phyloP scores from a whole-genome alignment of 2,888 invertebrate species.

The Leptura quadrifasciata region DNA sequence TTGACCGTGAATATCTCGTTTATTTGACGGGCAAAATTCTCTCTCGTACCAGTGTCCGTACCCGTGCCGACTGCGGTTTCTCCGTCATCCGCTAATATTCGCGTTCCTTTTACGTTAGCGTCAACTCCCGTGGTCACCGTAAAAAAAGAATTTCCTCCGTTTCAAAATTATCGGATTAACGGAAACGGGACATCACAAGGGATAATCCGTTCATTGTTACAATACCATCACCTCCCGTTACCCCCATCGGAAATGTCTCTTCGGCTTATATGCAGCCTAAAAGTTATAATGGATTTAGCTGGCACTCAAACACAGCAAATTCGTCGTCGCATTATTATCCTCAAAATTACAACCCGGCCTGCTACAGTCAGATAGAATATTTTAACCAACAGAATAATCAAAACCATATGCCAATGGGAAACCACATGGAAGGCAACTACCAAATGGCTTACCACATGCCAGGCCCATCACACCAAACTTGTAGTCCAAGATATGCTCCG shows the following conservation, averaged over 20 bases:
- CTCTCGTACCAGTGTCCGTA: constrained; percentile 63
- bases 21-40: too few relatives aligned
- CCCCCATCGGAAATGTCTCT: constrained; percentile 82
- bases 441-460: too few relatives aligned
- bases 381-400: constrained; percentile 64
- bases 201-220: constrained; percentile 83
- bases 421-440: constrained; percentile 68
- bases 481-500: constrained; percentile 64
- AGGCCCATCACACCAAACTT: constrained; percentile 69
- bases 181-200: constrained; percentile 85
- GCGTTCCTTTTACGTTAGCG: constrained; percentile 67
- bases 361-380: constrained; percentile 70
- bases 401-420: constrained; percentile 68
- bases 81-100: constrained; percentile 78
- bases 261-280: constrained; percentile 66
- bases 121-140: constrained; percentile 73
- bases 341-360: constrained; percentile 67
- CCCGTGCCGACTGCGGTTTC: constrained; percentile 36
- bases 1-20: too few relatives aligned
- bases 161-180: constrained; percentile 68
- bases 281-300: constrained; percentile 68
- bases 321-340: constrained; percentile 68
- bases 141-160: constrained; percentile 77
- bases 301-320: constrained; percentile 68
- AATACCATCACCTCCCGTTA: constrained; percentile 88